A percentile compares a stretch with the other conserved stretches of the same genome.
Evolutionary conservation across 2,113 vertebrate species (phyloP).

Genomic region (Halcyon malimbica): DNA sequence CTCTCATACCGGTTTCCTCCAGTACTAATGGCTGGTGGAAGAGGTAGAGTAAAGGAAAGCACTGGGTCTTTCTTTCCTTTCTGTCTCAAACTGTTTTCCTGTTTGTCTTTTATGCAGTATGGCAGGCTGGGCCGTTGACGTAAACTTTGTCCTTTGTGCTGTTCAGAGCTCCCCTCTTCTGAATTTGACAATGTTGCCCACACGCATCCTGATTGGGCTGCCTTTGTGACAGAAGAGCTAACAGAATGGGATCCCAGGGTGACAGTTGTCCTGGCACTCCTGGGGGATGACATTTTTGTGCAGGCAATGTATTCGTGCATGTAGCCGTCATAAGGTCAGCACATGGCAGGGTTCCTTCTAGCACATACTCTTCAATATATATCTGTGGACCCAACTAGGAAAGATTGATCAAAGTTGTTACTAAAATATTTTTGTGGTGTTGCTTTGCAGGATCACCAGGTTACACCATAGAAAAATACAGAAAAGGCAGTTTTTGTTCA

Average conservation of each 20-base stretch:
- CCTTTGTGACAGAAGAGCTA: not conserved
- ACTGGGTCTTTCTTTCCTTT: not conserved
- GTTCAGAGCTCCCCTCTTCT: not conserved
- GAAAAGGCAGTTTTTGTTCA: not conserved
- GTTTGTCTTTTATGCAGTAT: constrained; percentile 28
- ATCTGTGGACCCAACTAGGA: not conserved
- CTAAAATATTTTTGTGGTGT: not conserved
- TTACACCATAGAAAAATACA: not conserved
- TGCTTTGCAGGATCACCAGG: not conserved
- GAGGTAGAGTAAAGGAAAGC: constrained; percentile 8
- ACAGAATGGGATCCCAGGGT: not conserved
- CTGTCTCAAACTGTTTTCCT: constrained; percentile 49
- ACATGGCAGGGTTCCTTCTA: not conserved
- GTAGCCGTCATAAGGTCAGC: not conserved
- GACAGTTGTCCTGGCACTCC: not conserved
- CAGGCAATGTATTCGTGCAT: not conserved
- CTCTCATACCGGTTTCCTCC: not conserved
- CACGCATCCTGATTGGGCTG: not conserved
- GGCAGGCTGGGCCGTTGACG: not conserved
- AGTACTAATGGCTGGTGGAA: not conserved
- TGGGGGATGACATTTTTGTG: not conserved
- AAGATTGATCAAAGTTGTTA: rapidly evolving
- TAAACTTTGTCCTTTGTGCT: constrained; percentile 33
- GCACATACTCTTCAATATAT: not conserved
- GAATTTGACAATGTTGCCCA: not conserved